Percentiles rank a stretch among this genome's conserved stretches.
Conservation (phyloP, 2,888 invertebrate genomes). For the Agrypnus murinus region DNA sequence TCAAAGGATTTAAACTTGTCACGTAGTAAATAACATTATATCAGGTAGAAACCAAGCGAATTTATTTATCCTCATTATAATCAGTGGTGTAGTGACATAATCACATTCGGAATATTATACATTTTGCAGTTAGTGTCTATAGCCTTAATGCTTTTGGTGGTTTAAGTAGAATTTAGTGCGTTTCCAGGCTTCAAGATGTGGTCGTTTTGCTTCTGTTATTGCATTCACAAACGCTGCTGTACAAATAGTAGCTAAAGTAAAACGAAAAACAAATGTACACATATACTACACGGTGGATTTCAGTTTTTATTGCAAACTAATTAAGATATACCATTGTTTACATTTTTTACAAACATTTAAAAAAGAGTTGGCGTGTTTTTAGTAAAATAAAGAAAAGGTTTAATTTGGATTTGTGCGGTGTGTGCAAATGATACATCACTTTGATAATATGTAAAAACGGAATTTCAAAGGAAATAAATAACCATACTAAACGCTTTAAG, state of each 20-base stretch:
- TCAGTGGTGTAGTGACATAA: not conserved
- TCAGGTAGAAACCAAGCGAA: not conserved
- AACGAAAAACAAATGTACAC: constrained; percentile 1
- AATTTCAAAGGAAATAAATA: no score
- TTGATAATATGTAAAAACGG: no score
- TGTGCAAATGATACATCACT: no score
- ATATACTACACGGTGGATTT: not conserved
- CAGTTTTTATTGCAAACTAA: not conserved
- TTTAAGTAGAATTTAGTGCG: constrained; percentile 7
- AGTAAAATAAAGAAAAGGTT: no score
- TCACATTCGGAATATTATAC: constrained; percentile 3
- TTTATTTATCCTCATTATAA: constrained; percentile 15
- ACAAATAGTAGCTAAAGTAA: constrained; percentile 9
- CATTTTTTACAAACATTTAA: no score
- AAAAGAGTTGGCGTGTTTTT: no score
- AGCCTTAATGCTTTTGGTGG: constrained; percentile 15
- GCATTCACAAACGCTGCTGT: not conserved
- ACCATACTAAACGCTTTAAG: no score
- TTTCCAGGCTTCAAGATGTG: not conserved
- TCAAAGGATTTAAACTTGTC: no score
- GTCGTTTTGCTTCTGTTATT: not conserved
- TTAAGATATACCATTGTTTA: not conserved
- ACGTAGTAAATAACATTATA: not conserved
- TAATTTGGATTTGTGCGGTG: no score
- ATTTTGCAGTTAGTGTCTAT: not conserved